Evolutionary conservation across 2,888 invertebrate species (phyloP).

Genomic region (Cheiracanthium punctorium): DNA sequence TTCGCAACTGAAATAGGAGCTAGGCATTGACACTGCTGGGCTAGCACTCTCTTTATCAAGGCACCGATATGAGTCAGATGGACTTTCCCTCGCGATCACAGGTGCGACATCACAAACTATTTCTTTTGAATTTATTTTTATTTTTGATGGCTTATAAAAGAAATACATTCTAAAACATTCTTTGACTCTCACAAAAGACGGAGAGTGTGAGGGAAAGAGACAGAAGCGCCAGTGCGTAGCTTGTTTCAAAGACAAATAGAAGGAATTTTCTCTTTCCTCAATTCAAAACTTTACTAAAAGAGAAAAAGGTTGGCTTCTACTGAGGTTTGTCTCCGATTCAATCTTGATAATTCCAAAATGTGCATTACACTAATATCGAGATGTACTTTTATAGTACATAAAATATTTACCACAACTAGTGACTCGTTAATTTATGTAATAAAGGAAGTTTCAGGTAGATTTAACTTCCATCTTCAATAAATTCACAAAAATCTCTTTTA

Average conservation of each 20-base stretch:
- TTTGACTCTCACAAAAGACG: slow-evolving; percentile 27
- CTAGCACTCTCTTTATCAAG: slow-evolving; percentile 55
- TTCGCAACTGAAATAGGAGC: too few relatives aligned
- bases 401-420: slow-evolving; percentile 55
- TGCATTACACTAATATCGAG: slow-evolving; percentile 44
- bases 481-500: slow-evolving; percentile 39
- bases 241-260: not conserved
- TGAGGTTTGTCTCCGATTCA: slow-evolving; percentile 38
- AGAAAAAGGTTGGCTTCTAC: slow-evolving; percentile 36
- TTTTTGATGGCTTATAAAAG: slow-evolving; percentile 42
- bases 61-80: slow-evolving; percentile 66
- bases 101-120: slow-evolving; percentile 62
- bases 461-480: slow-evolving; percentile 21
- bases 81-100: slow-evolving; percentile 66
- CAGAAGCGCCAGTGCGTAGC: slow-evolving; percentile 39
- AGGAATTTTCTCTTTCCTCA: not conserved
- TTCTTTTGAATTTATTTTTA: too few relatives aligned
- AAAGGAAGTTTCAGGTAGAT: slow-evolving; percentile 36
- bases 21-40: slow-evolving; percentile 49
- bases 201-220: slow-evolving; percentile 60
- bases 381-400: slow-evolving; percentile 37
- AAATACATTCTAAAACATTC: slow-evolving; percentile 20
- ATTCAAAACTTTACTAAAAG: not conserved
- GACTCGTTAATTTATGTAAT: slow-evolving; percentile 55
- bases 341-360: slow-evolving; percentile 23